Evolutionary conservation across 2,113 vertebrate species (phyloP).

Genomic region (Strigops habroptila): DNA sequence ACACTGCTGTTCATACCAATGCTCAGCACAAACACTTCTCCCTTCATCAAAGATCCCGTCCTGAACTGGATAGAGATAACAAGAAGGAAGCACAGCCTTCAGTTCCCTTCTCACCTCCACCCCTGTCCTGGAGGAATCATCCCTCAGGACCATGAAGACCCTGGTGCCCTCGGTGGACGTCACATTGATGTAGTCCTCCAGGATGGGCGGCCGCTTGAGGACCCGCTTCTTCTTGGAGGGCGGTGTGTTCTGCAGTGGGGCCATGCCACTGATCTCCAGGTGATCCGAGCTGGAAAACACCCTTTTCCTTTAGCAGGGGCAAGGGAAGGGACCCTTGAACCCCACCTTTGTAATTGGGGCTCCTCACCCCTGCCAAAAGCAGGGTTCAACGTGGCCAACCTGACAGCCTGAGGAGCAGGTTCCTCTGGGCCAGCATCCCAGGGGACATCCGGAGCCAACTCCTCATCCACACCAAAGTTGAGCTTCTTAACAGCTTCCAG

Average conservation of each 20-base stretch:
- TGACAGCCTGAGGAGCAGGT: not conserved
- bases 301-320: not conserved
- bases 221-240: slow-evolving; percentile 55
- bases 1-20: accelerated
- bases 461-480: slow-evolving; percentile 54
- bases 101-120: slow-evolving; percentile 44
- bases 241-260: not conserved
- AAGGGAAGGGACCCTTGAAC: not conserved
- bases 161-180: slow-evolving; percentile 83
- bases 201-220: slow-evolving; percentile 81
- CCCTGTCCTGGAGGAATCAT: slow-evolving; percentile 53
- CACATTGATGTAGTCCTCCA: slow-evolving; percentile 90
- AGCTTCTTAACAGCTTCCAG: slow-evolving; percentile 84
- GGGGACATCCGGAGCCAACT: not conserved
- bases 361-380: not conserved
- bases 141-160: slow-evolving; percentile 82
- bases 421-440: slow-evolving; percentile 65
- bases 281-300: not conserved
- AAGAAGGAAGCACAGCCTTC: not conserved
- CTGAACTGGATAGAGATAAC: not conserved
- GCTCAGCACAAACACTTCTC: not conserved
- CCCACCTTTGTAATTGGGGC: too few species aligned
- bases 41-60: not conserved
- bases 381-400: slow-evolving; percentile 43
- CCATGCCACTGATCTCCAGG: slow-evolving; percentile 51